A percentile compares a stretch with the other conserved stretches of the same genome.
Conservation (phyloP, 2,113 vertebrate genomes). For the Saguinus imperator region DNA sequence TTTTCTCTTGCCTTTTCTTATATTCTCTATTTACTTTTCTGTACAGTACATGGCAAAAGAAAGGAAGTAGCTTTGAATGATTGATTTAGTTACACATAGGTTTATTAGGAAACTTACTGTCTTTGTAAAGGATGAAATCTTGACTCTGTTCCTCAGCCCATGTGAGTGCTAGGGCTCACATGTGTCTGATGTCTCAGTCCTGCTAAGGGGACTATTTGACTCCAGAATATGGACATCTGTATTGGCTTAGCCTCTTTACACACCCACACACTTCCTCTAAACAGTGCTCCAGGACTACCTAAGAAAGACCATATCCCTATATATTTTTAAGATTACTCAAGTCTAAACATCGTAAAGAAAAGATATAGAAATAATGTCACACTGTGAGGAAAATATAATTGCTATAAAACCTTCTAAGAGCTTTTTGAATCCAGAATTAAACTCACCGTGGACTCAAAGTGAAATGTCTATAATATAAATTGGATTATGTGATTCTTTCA, state of each 20-base stretch:
- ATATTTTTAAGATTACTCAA: conserved; percentile 25
- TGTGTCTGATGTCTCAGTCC: neutral
- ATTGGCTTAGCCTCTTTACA: neutral
- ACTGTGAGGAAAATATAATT: neutral
- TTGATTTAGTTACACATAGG: neutral
- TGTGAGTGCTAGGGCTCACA: neutral
- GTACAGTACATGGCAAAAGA: neutral
- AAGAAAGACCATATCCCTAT: neutral
- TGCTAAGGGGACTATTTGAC: neutral
- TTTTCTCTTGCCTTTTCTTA: neutral
- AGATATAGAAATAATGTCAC: neutral
- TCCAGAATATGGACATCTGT: neutral
- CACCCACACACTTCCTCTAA: neutral
- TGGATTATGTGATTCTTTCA: neutral
- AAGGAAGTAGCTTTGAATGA: neutral
- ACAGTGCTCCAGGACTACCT: neutral
- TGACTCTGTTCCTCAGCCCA: rapidly evolving
- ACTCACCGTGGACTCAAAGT: neutral
- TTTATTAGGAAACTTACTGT: neutral
- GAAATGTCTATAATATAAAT: neutral
- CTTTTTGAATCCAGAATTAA: neutral
- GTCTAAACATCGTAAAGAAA: neutral
- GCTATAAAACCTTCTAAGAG: neutral
- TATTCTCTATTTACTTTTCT: neutral
- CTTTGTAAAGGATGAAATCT: neutral